Evolutionary conservation across 1,140 invertebrate species (phyloP).

Genomic region (Megathymus violae): DNA sequence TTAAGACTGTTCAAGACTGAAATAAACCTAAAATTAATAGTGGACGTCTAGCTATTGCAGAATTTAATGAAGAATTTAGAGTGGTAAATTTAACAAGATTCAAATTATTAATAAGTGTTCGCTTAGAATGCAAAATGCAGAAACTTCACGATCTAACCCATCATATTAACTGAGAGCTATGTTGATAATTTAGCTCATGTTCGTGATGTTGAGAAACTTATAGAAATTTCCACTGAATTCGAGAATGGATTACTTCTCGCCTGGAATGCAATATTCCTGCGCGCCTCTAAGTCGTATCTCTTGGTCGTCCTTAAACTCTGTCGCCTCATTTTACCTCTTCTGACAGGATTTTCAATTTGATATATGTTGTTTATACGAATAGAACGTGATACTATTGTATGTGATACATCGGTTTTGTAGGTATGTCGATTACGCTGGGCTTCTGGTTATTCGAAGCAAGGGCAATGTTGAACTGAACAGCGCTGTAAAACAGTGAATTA

Average conservation of each 20-base stretch:
- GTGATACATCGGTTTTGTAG: too few relatives aligned
- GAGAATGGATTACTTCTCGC: constrained; percentile 22
- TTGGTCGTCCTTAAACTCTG: constrained; percentile 13
- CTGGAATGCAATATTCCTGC: constrained; percentile 26
- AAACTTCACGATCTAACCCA: background rate
- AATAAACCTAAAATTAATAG: too few relatives aligned
- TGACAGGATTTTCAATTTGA: background rate
- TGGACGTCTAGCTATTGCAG: too few relatives aligned
- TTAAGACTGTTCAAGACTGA: too few relatives aligned
- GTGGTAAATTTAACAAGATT: too few relatives aligned
- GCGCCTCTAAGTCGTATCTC: constrained; percentile 11
- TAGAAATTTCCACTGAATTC: constrained; percentile 17
- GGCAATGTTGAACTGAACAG: too few relatives aligned
- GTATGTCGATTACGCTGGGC: too few relatives aligned
- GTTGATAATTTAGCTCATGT: constrained; percentile 2
- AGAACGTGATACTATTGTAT: too few relatives aligned
- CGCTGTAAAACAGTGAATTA: too few relatives aligned
- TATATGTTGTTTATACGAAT: background rate
- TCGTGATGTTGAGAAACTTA: constrained; percentile 8
- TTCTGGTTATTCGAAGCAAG: too few relatives aligned
- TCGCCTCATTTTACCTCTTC: constrained; percentile 1
- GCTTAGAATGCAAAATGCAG: background rate
- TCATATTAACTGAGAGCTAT: constrained; percentile 2
- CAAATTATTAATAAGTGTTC: too few relatives aligned
- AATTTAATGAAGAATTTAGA: too few relatives aligned